These are phyloP conservation scores for Cygnus buccinator DNA, from an alignment of 2,113 vertebrate genomes.

Conservation along the genomic window DNA sequence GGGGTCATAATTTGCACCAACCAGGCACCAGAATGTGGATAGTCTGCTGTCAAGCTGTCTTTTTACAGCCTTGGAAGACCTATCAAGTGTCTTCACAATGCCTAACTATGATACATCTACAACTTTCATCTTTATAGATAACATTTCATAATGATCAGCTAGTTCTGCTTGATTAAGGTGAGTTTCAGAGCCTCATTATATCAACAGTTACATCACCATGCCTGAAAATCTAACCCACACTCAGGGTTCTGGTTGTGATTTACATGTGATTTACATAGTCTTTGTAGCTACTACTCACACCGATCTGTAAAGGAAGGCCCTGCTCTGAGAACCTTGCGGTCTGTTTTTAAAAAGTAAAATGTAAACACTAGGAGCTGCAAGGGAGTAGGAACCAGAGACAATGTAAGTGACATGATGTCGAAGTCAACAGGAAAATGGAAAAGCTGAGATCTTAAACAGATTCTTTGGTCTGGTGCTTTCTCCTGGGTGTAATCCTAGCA, in stretches of 20 bases:
- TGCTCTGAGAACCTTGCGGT: not conserved
- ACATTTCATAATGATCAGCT: not conserved
- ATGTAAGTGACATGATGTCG: not conserved
- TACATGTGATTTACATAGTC: not conserved
- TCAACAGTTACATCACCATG: accelerated
- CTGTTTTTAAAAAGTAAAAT: not conserved
- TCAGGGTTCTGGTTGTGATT: too few relatives aligned
- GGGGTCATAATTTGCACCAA: not conserved
- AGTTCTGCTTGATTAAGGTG: not conserved
- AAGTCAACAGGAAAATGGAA: not conserved
- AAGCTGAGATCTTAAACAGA: not conserved
- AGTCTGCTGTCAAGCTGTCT: not conserved
- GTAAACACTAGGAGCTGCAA: not conserved
- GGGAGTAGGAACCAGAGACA: not conserved
- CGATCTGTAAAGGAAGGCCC: not conserved
- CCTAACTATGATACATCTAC: not conserved
- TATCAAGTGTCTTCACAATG: not conserved
- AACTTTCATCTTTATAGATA: not conserved
- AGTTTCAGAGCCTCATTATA: not conserved
- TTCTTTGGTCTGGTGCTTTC: not conserved
- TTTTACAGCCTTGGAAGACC: not conserved
- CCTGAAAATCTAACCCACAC: not conserved
- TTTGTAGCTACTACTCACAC: not conserved
- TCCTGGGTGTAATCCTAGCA: not conserved
- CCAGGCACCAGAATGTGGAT: not conserved